Conservation (phyloP, 2,888 invertebrate genomes). For the Archips crataeganus region DNA sequence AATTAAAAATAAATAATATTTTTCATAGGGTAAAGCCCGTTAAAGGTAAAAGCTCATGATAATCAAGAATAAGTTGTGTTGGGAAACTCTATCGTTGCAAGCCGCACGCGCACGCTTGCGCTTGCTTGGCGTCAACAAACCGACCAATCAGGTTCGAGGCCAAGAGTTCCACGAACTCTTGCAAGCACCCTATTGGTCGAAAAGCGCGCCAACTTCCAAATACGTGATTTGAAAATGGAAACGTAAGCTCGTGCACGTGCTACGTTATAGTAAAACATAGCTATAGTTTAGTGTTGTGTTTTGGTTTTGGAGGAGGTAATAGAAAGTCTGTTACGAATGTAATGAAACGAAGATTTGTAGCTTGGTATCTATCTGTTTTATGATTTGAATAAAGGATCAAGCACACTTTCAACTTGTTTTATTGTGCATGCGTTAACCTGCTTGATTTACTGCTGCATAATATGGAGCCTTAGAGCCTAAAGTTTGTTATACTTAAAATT, state of each 20-base stretch:
- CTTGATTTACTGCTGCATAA: not conserved
- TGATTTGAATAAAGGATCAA: slow-evolving; percentile 2
- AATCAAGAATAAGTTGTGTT: slow-evolving; percentile 20
- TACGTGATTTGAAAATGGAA: slow-evolving; percentile 60
- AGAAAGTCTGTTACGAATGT: slow-evolving; percentile 40
- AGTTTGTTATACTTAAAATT: too few species aligned
- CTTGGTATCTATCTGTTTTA: not conserved
- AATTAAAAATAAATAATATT: too few species aligned
- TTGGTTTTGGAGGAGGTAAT: slow-evolving; percentile 23
- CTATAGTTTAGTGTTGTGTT: slow-evolving; percentile 18
- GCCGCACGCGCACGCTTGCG: slow-evolving; percentile 39
- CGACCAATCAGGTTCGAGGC: slow-evolving; percentile 70
- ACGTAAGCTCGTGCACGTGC: slow-evolving; percentile 58
- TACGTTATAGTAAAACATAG: slow-evolving; percentile 24
- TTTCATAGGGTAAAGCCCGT: too few species aligned
- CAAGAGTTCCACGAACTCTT: slow-evolving; percentile 77
- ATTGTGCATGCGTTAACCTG: not conserved
- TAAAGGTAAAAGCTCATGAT: slow-evolving; percentile 28
- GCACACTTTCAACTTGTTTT: not conserved
- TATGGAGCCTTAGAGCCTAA: not conserved
- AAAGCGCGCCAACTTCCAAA: slow-evolving; percentile 70
- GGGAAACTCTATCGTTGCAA: slow-evolving; percentile 32
- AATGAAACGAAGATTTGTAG: slow-evolving; percentile 32
- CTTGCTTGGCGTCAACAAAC: slow-evolving; percentile 44
- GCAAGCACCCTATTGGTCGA: slow-evolving; percentile 61